A percentile compares a stretch with the other conserved stretches of the same genome.
Evolutionary conservation across 2,888 invertebrate species (phyloP).

Genomic region (Selenia dentaria): DNA sequence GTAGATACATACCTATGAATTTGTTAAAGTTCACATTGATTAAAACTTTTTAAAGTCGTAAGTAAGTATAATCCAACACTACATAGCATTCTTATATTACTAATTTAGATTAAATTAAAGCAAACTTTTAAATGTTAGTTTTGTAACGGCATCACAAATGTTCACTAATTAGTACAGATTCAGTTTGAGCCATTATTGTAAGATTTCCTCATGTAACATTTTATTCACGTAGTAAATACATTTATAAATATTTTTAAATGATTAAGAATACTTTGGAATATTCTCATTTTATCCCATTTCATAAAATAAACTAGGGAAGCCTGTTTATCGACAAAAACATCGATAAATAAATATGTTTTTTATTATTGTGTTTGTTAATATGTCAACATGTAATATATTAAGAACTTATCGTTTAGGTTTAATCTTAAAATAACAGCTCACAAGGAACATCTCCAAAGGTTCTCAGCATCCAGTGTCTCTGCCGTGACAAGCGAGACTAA

Average conservation of each 20-base stretch:
- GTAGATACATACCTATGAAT: too few relatives aligned
- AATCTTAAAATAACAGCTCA: slow-evolving; percentile 41
- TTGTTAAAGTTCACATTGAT: too few relatives aligned
- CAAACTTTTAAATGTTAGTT: slow-evolving; percentile 47
- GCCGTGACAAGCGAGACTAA: slow-evolving; percentile 43
- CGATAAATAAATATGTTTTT: too few relatives aligned
- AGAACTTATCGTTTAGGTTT: too few relatives aligned
- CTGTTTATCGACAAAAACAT: too few relatives aligned
- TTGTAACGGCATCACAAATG: slow-evolving; percentile 48
- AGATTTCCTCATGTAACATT: too few relatives aligned
- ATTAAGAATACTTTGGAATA: slow-evolving; percentile 23
- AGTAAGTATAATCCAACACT: slow-evolving; percentile 63
- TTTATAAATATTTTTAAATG: slow-evolving; percentile 23
- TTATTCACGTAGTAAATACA: too few relatives aligned
- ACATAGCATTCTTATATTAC: slow-evolving; percentile 64
- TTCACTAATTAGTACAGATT: slow-evolving; percentile 45
- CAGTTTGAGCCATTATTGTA: slow-evolving; percentile 43
- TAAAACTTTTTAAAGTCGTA: too few relatives aligned
- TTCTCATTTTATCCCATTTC: too few relatives aligned
- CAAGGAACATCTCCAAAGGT: slow-evolving; percentile 36
- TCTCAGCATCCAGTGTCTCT: slow-evolving; percentile 47
- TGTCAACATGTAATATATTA: too few relatives aligned
- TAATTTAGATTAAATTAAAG: slow-evolving; percentile 67
- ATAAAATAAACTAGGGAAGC: too few relatives aligned
- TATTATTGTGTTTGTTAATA: too few relatives aligned